Evolutionary conservation across 1,140 invertebrate genomes (phyloP).

Genomic region (Trichonephila clavata): DNA sequence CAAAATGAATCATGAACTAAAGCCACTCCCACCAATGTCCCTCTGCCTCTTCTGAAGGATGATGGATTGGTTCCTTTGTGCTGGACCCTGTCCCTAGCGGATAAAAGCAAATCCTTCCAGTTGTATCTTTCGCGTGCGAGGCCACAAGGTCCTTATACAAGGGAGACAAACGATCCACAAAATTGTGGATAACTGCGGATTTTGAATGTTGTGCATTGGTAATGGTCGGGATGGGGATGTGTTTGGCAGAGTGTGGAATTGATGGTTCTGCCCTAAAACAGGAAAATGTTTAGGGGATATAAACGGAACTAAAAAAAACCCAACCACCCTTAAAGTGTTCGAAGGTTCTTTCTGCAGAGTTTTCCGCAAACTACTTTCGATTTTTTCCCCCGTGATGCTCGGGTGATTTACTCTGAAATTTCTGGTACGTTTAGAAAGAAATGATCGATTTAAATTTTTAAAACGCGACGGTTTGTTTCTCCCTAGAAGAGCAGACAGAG

Average conservation of each 20-base stretch:
- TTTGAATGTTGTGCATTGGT: slow-evolving; percentile 69
- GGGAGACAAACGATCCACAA: slow-evolving; percentile 63
- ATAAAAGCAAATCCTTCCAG: slow-evolving; percentile 51
- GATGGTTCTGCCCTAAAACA: slow-evolving; percentile 30
- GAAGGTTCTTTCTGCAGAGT: not conserved
- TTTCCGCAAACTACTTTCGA: not conserved
- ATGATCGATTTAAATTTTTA: slow-evolving; percentile 67
- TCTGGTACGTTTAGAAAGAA: not conserved
- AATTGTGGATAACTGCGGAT: slow-evolving; percentile 69
- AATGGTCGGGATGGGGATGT: slow-evolving; percentile 36
- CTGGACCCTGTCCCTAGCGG: not conserved
- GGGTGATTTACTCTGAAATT: slow-evolving; percentile 41
- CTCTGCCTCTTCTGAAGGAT: not conserved
- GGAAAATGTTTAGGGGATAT: slow-evolving; percentile 21
- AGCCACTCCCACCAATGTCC: not conserved
- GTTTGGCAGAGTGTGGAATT: slow-evolving; percentile 42
- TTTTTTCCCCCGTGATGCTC: not conserved
- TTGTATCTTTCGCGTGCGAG: slow-evolving; percentile 21
- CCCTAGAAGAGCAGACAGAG: no score
- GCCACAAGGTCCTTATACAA: slow-evolving; percentile 22
- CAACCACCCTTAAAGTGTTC: not conserved
- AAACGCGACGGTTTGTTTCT: not conserved
- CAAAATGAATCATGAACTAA: slow-evolving; percentile 6
- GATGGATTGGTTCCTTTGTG: slow-evolving; percentile 49
- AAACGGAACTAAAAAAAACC: slow-evolving; percentile 7